Evolutionary conservation across 1,140 invertebrate genomes (phyloP), one percentile per base, ranked within the genome.

Genomic region (Apolygus lucorum): DNA sequence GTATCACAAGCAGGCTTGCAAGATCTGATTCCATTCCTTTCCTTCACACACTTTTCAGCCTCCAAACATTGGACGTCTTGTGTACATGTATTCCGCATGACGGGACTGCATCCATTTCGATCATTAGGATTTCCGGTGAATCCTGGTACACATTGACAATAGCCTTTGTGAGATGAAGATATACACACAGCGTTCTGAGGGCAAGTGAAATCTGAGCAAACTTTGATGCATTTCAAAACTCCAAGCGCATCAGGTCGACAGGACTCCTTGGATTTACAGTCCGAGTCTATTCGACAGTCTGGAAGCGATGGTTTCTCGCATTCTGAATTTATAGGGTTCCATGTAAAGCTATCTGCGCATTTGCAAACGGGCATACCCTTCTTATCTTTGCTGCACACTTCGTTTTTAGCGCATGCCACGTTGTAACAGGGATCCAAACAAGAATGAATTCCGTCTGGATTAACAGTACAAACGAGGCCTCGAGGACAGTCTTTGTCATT

Each of bases 121-220:
- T 94, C 91, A 74, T 93, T 92, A 2, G 93, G 91, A 81, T 95
- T 93, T 21, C 92, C 93, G 22, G 85, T 84, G 76, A 85, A 94
- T 1, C 90, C 90, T n/a, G 83, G 76, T 1, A 88, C 78, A 77
- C 92, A 95, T 75, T 90, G 86, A 75, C 92, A 95, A 72, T 86
- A 83, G 49, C 88, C 90, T 74, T 84, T 83, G 74, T 94, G 91
- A 68, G 85, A 83, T 34, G 80, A 81, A 0, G 90, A 87, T 2
- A 90, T 76, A 79, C 93, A 95, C 70, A 87, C 84, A 0, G 92
- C 88, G 77, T 95, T 92, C 63, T 84, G 82, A 0, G 91, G 87
- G 75, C 93, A 96, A 2, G 87, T 92, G 74, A 91, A 92, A 69
- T 86, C 85, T 26, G 84, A 78, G 75, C 93, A 96, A 28, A 89